Evolutionary conservation across 2,888 invertebrate species (phyloP).

Genomic region (Napeogenes sylphis): DNA sequence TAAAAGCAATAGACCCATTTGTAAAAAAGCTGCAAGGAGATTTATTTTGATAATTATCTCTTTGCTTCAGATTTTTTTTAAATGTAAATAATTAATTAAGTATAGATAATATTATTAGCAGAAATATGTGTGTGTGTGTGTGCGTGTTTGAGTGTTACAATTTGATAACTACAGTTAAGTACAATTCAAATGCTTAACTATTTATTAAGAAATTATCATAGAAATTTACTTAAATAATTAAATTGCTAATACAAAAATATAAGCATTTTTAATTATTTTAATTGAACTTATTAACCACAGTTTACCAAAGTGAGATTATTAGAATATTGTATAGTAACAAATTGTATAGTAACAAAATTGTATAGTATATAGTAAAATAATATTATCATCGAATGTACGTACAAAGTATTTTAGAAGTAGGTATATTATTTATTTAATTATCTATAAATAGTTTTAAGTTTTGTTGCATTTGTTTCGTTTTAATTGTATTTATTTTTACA

Average conservation of each 20-base stretch:
- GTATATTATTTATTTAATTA: conserved; percentile 65
- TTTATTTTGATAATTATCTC: too few species aligned
- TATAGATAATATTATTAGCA: too few species aligned
- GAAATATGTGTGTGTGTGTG: too few species aligned
- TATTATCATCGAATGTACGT: conserved; percentile 43
- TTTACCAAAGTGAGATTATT: conserved; percentile 80
- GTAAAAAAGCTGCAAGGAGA: too few species aligned
- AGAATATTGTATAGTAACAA: conserved; percentile 50
- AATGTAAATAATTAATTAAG: too few species aligned
- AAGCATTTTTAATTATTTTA: conserved; percentile 26
- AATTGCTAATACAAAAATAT: neutral
- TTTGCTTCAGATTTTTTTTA: too few species aligned
- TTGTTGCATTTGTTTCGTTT: conserved; percentile 76
- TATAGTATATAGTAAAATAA: conserved; percentile 7
- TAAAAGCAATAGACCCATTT: too few species aligned
- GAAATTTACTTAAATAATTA: neutral
- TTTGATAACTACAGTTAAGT: neutral
- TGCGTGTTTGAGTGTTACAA: too few species aligned
- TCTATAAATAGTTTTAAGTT: conserved; percentile 45
- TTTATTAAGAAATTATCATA: neutral
- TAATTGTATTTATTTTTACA: conserved; percentile 70
- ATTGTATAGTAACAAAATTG: conserved; percentile 54
- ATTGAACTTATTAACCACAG: conserved; percentile 73
- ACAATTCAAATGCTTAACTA: neutral
- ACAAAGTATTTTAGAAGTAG: conserved; percentile 70